Conservation (phyloP, 1,140 invertebrate genomes). For the Pseudomyrmex concolor region DNA sequence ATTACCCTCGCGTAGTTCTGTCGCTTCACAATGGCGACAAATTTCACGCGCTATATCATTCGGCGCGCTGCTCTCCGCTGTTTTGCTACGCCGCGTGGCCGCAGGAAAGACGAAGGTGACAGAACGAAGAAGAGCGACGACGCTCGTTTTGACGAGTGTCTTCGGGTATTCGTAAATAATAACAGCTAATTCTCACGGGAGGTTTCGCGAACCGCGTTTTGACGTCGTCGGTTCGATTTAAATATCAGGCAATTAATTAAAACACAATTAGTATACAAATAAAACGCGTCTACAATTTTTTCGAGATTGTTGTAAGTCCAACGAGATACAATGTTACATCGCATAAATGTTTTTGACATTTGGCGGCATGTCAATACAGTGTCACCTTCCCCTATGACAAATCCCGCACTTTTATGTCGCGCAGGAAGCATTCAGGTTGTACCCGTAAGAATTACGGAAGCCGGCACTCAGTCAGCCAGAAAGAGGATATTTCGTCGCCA, state of each 20-base stretch:
- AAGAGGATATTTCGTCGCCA: slow-evolving; percentile 7
- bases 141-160: background rate
- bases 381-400: background rate
- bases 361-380: too few relatives aligned
- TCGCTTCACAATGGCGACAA: slow-evolving; percentile 82
- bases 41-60: slow-evolving; percentile 83
- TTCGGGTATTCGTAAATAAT: slow-evolving; percentile 33
- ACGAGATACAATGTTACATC: too few relatives aligned
- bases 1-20: slow-evolving; percentile 82
- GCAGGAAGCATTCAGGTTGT: background rate
- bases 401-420: too few relatives aligned
- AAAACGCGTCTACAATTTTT: too few relatives aligned
- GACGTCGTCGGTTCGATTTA: background rate
- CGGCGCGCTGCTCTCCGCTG: slow-evolving; percentile 40
- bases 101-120: slow-evolving; percentile 63
- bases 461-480: background rate
- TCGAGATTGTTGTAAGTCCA: too few relatives aligned
- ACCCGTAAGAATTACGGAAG: slow-evolving; percentile 10
- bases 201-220: background rate
- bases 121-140: slow-evolving; percentile 10
- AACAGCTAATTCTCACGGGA: slow-evolving; percentile 53
- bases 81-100: slow-evolving; percentile 42
- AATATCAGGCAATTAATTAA: background rate
- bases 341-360: too few relatives aligned
- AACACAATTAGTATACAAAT: too few relatives aligned